Percentiles rank a stretch among this genome's conserved stretches.
Evolutionary conservation across 2,113 vertebrate species (phyloP).

Genomic region (Rostratula benghalensis): DNA sequence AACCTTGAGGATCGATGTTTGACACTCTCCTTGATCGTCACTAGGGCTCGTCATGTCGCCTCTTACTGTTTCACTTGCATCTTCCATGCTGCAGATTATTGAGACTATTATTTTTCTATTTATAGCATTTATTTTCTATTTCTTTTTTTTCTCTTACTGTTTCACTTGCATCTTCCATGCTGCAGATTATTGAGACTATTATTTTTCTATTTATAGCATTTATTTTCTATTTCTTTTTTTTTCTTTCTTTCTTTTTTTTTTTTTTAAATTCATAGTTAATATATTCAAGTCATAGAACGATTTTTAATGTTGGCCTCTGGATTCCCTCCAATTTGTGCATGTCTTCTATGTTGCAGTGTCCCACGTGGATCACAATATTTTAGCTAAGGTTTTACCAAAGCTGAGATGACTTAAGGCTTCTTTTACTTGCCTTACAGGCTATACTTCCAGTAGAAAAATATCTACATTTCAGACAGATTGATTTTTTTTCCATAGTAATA

Average conservation of each 20-base stretch:
- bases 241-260: too few species aligned
- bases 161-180: background rate
- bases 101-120: background rate
- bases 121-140: background rate
- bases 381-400: background rate
- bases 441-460: background rate
- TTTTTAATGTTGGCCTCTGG: background rate
- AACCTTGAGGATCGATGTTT: background rate
- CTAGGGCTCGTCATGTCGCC: background rate
- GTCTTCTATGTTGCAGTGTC: background rate
- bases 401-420: background rate
- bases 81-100: background rate
- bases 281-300: background rate
- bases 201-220: background rate
- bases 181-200: background rate
- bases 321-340: background rate
- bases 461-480: background rate
- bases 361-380: background rate
- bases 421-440: background rate
- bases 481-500: background rate
- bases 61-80: background rate
- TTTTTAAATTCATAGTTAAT: background rate
- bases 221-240: background rate
- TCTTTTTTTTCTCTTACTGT: background rate
- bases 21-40: background rate